Evolutionary conservation across 2,113 vertebrate species (phyloP).

Genomic region (Zosterops pallidus): DNA sequence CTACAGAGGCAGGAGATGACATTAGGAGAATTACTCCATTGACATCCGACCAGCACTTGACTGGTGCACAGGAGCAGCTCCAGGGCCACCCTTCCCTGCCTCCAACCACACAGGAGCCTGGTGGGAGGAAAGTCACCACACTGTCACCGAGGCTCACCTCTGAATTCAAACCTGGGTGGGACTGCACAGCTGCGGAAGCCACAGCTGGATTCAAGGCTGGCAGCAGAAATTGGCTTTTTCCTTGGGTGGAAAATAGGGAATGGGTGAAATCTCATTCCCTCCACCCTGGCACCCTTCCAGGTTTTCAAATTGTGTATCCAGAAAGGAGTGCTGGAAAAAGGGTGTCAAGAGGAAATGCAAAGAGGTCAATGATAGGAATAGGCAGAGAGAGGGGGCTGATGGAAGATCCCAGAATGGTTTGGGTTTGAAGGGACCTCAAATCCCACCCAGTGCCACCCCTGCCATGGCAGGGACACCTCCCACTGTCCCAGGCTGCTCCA

Average conservation of each 20-base stretch:
- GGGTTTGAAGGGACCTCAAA: too few relatives aligned
- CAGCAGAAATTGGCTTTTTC: neutral
- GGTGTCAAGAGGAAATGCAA: neutral
- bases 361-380: neutral
- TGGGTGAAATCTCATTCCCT: neutral
- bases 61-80: rapidly evolving
- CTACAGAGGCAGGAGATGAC: neutral
- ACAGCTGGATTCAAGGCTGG: neutral
- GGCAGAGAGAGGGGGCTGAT: neutral
- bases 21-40: neutral
- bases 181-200: neutral
- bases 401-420: neutral
- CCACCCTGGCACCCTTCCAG: too few relatives aligned
- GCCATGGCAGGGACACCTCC: neutral
- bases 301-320: rapidly evolving
- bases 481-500: too few relatives aligned
- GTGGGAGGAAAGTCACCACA: rapidly evolving
- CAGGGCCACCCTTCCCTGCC: neutral
- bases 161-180: neutral
- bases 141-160: neutral
- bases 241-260: neutral
- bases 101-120: rapidly evolving
- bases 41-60: rapidly evolving
- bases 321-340: neutral
- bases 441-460: too few relatives aligned